Percentiles rank a stretch among this genome's conserved stretches.
Evolutionary conservation across 2,888 invertebrate species (phyloP).

Genomic region (Geotrupes spiniger): DNA sequence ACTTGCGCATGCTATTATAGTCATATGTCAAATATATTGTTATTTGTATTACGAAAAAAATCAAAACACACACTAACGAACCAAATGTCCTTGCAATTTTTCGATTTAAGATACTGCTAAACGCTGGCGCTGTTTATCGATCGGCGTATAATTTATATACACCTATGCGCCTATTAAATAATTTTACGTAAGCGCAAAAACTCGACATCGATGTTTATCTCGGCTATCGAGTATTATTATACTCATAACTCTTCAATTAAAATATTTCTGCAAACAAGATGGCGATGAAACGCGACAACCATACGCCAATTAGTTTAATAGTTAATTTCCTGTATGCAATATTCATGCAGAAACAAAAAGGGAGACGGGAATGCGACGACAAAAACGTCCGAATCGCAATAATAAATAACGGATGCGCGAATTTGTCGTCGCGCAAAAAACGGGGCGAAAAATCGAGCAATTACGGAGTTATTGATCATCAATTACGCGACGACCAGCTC

Average conservation of each 20-base stretch:
- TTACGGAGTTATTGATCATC: conserved; percentile 28
- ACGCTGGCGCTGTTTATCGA: neutral
- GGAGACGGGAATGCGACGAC: conserved; percentile 11
- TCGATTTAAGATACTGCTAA: neutral
- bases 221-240: conserved; percentile 5
- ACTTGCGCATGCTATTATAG: no score
- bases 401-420: conserved; percentile 19
- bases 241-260: conserved; percentile 11
- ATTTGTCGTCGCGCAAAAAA: conserved; percentile 15
- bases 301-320: conserved; percentile 24
- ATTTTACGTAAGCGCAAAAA: neutral
- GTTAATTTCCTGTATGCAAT: conserved; percentile 24
- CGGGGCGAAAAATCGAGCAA: conserved; percentile 18
- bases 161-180: conserved; percentile 1
- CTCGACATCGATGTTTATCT: conserved; percentile 2
- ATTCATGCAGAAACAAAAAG: conserved; percentile 18
- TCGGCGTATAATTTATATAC: conserved; percentile 5
- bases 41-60: conserved; percentile 1
- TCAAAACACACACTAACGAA: neutral
- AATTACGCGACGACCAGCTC: conserved; percentile 26
- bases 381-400: conserved; percentile 15
- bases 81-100: no score
- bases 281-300: conserved; percentile 22
- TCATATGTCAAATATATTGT: no score
- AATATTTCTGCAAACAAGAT: conserved; percentile 20